Evolutionary conservation across 2,888 invertebrate species (phyloP).

Genomic region (Nematopogon swammerdamellus): DNA sequence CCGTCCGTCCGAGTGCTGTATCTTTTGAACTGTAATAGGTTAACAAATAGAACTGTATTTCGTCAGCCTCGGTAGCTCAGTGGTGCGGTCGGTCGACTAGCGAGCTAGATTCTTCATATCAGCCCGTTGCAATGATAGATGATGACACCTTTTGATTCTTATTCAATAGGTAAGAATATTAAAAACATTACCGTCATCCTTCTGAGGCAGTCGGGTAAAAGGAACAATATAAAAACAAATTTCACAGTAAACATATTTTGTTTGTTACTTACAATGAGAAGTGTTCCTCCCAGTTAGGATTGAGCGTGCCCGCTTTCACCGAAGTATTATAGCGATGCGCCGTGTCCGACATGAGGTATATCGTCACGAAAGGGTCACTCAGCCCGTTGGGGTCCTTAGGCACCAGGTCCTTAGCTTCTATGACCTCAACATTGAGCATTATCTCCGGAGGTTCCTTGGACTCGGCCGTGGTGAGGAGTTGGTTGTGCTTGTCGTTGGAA

Average conservation of each 20-base stretch:
- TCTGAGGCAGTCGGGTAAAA: no score
- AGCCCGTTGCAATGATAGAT: no score
- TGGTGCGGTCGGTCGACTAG: no score
- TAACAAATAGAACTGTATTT: no score
- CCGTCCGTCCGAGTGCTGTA: no score
- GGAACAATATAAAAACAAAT: slow-evolving; percentile 1
- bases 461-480: slow-evolving; percentile 67
- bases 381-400: slow-evolving; percentile 90
- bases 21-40: no score
- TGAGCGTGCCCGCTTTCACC: slow-evolving; percentile 85
- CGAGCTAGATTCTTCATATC: no score
- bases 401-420: slow-evolving; percentile 80
- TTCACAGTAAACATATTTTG: background rate
- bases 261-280: slow-evolving; percentile 80
- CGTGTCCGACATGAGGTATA: slow-evolving; percentile 76
- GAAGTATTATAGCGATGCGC: slow-evolving; percentile 84
- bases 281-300: slow-evolving; percentile 95
- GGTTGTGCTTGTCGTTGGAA: slow-evolving; percentile 69
- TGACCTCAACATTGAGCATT: slow-evolving; percentile 79
- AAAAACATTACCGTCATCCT: no score
- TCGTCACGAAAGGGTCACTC: slow-evolving; percentile 96
- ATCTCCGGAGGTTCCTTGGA: slow-evolving; percentile 82
- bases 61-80: no score
- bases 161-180: no score
- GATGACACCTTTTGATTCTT: no score